phyloP scores from a whole-genome alignment of 1,140 invertebrate genomes.

The Drosophila nebulosa region DNA sequence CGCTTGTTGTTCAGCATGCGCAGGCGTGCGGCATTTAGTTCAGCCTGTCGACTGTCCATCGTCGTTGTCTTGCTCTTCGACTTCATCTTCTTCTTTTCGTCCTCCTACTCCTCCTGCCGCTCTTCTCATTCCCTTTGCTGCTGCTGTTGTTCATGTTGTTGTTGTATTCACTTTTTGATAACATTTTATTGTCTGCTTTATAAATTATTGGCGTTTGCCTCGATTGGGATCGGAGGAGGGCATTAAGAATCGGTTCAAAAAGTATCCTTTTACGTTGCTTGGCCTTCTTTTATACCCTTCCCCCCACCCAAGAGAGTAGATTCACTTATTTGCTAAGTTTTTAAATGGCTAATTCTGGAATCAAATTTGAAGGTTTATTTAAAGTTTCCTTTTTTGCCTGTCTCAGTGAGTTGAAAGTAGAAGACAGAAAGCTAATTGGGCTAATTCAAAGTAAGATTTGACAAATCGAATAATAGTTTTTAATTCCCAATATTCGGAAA shows the following conservation, averaged over 20 bases:
- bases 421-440: no score
- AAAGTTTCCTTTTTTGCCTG: no score
- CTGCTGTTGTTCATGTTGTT: constrained; percentile 6
- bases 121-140: constrained; percentile 19
- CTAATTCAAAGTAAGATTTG: no score
- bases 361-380: no score
- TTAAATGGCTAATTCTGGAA: no score
- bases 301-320: background rate
- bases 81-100: background rate
- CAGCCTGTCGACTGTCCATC: constrained; percentile 63
- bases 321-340: no score
- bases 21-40: constrained; percentile 80
- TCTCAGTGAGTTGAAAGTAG: no score
- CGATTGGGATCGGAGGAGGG: constrained; percentile 3
- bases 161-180: constrained; percentile 58
- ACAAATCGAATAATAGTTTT: no score
- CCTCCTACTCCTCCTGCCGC: constrained; percentile 11
- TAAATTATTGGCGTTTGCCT: constrained; percentile 75
- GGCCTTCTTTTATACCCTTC: background rate
- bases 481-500: background rate
- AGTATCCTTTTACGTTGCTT: constrained; percentile 71
- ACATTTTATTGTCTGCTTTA: constrained; percentile 79
- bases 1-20: constrained; percentile 69
- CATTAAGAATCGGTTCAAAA: constrained; percentile 45
- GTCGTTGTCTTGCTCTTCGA: background rate